Percentiles rank a stretch among this genome's conserved stretches.
Conservation (phyloP, 1,140 invertebrate species). For the Maconellicoccus hirsutus region DNA sequence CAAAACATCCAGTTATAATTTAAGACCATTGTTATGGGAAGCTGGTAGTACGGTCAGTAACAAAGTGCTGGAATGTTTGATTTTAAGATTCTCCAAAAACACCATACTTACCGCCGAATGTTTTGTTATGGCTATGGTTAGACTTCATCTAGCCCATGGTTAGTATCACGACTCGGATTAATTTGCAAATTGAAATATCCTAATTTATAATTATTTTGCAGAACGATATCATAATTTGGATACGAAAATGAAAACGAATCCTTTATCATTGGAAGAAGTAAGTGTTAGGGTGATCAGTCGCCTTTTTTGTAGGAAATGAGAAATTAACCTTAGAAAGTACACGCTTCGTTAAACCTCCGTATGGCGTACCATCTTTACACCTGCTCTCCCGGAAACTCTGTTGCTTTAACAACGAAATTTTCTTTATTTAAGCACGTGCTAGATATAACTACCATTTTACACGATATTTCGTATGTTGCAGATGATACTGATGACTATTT, state of each 20-base stretch:
- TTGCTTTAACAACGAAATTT: too few relatives aligned
- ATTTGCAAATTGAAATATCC: too few relatives aligned
- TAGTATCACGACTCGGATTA: not conserved
- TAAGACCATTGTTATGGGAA: slow-evolving; percentile 52
- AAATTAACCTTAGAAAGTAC: not conserved
- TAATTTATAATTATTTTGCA: too few relatives aligned
- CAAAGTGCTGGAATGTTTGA: slow-evolving; percentile 60
- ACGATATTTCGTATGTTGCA: slow-evolving; percentile 25
- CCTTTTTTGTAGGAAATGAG: too few relatives aligned
- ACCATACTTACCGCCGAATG: slow-evolving; percentile 46
- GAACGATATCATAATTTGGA: slow-evolving; percentile 57
- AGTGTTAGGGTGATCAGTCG: slow-evolving; percentile 31
- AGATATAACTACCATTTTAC: not conserved
- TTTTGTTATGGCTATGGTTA: slow-evolving; percentile 54
- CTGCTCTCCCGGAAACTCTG: not conserved
- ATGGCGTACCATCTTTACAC: not conserved
- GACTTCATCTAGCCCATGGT: slow-evolving; percentile 61
- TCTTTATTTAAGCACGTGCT: too few relatives aligned
- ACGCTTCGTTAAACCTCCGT: not conserved
- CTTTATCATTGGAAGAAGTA: slow-evolving; percentile 59
- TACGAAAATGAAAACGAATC: slow-evolving; percentile 59
- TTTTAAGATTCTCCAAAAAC: slow-evolving; percentile 52
- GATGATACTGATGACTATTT: slow-evolving; percentile 33
- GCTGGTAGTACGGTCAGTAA: slow-evolving; percentile 56
- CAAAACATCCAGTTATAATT: slow-evolving; percentile 51